phyloP scores from a whole-genome alignment of 2,888 invertebrate genomes.

The Microlaimidae sp. region DNA sequence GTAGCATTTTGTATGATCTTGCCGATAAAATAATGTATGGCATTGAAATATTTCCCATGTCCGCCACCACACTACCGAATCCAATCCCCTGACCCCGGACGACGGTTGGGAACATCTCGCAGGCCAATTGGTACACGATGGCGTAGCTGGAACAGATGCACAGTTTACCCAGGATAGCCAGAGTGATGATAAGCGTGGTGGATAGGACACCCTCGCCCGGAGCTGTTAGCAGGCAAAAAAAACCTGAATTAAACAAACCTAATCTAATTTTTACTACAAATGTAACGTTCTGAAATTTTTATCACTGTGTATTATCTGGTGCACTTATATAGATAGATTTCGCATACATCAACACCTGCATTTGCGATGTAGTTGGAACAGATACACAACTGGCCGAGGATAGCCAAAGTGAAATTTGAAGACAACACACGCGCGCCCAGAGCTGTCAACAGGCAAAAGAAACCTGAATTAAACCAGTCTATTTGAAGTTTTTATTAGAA shows the following conservation, averaged over 20 bases:
- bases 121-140: conserved; percentile 15
- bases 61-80: conserved; percentile 4
- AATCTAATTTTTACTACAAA: no score
- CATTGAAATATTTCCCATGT: conserved; percentile 8
- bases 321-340: no score
- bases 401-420: background rate
- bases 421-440: background rate
- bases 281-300: no score
- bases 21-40: conserved; percentile 14
- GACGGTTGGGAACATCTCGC: conserved; percentile 16
- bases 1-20: background rate
- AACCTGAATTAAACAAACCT: no score
- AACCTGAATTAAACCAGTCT: no score
- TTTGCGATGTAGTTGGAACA: conserved; percentile 6
- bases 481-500: no score
- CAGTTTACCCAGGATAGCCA: conserved; percentile 13
- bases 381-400: conserved; percentile 15
- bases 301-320: no score
- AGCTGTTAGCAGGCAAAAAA: background rate
- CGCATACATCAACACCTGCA: no score
- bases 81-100: conserved; percentile 15
- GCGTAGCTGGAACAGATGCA: conserved; percentile 9
- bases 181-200: background rate
- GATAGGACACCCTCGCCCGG: background rate
- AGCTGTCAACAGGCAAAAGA: background rate